Evolutionary conservation across 2,113 vertebrate genomes (phyloP).

Genomic region (Forbesichthys agassizii): DNA sequence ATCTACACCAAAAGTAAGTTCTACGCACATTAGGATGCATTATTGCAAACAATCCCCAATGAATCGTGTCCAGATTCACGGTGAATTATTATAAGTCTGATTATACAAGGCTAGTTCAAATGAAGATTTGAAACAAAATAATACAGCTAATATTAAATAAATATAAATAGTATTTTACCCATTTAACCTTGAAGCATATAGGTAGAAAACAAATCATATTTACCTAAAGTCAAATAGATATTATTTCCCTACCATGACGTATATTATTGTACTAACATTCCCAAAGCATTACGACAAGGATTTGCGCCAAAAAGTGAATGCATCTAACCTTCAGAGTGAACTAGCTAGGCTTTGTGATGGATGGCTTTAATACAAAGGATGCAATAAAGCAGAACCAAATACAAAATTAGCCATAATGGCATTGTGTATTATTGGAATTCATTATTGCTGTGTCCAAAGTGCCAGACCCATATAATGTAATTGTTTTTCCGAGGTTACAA

Average conservation of each 20-base stretch:
- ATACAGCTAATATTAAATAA: too few relatives aligned
- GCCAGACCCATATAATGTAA: slow-evolving; percentile 39
- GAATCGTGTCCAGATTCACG: too few relatives aligned
- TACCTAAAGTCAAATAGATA: neutral
- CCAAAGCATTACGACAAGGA: slow-evolving; percentile 20
- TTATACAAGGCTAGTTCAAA: too few relatives aligned
- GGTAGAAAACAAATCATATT: too few relatives aligned
- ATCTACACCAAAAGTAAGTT: too few relatives aligned
- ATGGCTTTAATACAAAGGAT: slow-evolving; percentile 70
- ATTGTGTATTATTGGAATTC: slow-evolving; percentile 45
- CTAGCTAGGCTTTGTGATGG: slow-evolving; percentile 48
- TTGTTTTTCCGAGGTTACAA: slow-evolving; percentile 13
- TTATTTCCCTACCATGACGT: neutral
- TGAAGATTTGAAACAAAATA: too few relatives aligned
- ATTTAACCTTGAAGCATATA: too few relatives aligned
- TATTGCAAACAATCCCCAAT: too few relatives aligned
- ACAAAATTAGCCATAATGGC: slow-evolving; percentile 54
- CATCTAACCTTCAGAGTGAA: slow-evolving; percentile 39
- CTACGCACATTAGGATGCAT: too few relatives aligned
- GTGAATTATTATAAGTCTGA: too few relatives aligned
- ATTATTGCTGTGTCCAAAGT: slow-evolving; percentile 37
- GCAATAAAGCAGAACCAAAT: slow-evolving; percentile 73
- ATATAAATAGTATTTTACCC: too few relatives aligned
- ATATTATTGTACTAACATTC: neutral
- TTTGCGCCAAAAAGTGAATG: slow-evolving; percentile 18